Evolutionary conservation across 2,797 vertebrate genomes (phyloP), one percentile per base, ranked within the genome.

Genomic region (Darevskia mixta): DNA sequence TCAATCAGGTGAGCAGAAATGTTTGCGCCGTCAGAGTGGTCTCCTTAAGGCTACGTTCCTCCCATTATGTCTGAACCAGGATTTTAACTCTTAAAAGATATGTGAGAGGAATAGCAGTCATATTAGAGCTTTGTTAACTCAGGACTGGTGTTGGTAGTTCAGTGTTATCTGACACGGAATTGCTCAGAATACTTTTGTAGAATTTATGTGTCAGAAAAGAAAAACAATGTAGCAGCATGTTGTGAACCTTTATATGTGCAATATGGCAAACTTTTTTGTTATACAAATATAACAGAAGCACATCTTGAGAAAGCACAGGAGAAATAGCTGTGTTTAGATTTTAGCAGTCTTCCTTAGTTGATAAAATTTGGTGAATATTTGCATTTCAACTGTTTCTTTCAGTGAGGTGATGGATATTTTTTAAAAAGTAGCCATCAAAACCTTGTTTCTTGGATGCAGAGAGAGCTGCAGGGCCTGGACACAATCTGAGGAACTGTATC

Each of bases 311-410:
- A 89, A 35, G 73, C 10, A 35, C 72, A 83, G 67, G 85, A 49
- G 88, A 94, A 84, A 93, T 95, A 91, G 79, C 27, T 84, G 61
- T 86, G 90, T 87, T 95, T 95, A 94, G 92, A 95, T 41, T 94
- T 94, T 96, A 96, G 94, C 69, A 91, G 43, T 93, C 86, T 93
- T 93, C 90, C 91, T 90, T 94, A 93, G 89, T 95, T 83, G 1
- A 86, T 95, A 95, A 75, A 95, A 93, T 91, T 92, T 94, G 92
- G 90, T 69, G 92, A 94, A 92, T 95, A 90, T 82, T 88, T 90
- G 88, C 93, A 93, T 85, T 95, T 95, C 86, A 84, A 92, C 93
- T 93, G 81, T 91, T 38, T 83, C 89, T 94, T 93, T 86, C 92
- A 90, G 83, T 91, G 84, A 88, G 27, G 84, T 77, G 90, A 49